Evolutionary conservation across 2,113 vertebrate species (phyloP).

Genomic region (Maccullochella peelii): DNA sequence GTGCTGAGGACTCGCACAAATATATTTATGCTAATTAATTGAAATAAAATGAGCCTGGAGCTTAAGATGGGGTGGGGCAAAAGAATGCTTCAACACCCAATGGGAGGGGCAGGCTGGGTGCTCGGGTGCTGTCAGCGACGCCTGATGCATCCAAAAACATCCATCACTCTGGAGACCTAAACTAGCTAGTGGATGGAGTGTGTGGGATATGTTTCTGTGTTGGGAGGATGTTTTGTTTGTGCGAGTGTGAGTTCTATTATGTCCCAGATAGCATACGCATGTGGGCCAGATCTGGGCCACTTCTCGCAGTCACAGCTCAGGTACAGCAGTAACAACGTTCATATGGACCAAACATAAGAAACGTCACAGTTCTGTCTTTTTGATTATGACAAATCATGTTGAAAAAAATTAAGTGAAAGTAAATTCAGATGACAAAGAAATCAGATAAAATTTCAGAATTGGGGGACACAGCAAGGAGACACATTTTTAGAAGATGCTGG

Average conservation of each 20-base stretch:
- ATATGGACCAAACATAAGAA: background rate
- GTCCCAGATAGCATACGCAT: slow-evolving; percentile 1
- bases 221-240: background rate
- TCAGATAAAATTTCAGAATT: no score
- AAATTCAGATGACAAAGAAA: no score
- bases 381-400: background rate
- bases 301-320: background rate
- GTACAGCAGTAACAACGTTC: background rate
- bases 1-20: background rate
- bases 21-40: slow-evolving; percentile 80
- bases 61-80: slow-evolving; percentile 57
- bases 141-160: slow-evolving; percentile 40
- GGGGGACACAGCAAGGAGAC: background rate
- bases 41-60: slow-evolving; percentile 74
- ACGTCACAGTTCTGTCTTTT: background rate
- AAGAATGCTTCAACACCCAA: slow-evolving; percentile 50
- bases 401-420: no score
- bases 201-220: background rate
- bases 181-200: background rate
- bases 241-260: background rate
- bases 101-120: slow-evolving; percentile 45
- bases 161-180: slow-evolving; percentile 20
- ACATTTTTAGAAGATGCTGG: background rate
- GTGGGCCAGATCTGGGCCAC: background rate
- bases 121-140: slow-evolving; percentile 24